phyloP scores from a whole-genome alignment of 2,113 vertebrate species.

The Pteronura brasiliensis region DNA sequence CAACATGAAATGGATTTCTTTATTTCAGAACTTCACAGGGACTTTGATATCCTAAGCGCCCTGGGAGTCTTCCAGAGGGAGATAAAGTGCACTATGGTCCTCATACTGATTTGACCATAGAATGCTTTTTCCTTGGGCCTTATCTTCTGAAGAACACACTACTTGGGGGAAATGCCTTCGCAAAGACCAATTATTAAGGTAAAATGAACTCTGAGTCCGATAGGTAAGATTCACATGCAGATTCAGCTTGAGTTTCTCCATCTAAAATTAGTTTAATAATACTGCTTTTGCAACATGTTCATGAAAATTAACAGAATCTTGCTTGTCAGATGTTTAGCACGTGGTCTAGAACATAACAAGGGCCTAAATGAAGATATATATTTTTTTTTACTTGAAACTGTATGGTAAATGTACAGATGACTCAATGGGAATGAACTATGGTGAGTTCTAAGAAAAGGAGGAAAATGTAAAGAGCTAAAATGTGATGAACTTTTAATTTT shows the following conservation, averaged over 20 bases:
- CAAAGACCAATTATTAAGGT: background rate
- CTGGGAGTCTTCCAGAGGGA: background rate
- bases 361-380: background rate
- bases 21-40: background rate
- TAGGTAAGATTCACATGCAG: background rate
- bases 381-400: background rate
- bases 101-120: background rate
- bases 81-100: background rate
- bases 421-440: conserved; percentile 9
- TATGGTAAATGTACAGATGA: background rate
- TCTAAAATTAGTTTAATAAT: background rate
- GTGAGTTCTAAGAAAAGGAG: background rate
- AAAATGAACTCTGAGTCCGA: background rate
- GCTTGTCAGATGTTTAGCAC: background rate
- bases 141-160: background rate
- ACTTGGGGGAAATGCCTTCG: background rate
- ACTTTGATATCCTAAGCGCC: background rate
- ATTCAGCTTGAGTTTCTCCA: conserved; percentile 6
- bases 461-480: conserved; percentile 20
- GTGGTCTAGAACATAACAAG: background rate
- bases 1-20: background rate
- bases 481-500: background rate
- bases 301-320: background rate
- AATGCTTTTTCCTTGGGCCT: background rate
- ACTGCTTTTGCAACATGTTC: background rate